Evolutionary conservation across 2,888 invertebrate genomes (phyloP), one percentile per base, ranked within the genome.

Genomic region (Cerastis leucographa): DNA sequence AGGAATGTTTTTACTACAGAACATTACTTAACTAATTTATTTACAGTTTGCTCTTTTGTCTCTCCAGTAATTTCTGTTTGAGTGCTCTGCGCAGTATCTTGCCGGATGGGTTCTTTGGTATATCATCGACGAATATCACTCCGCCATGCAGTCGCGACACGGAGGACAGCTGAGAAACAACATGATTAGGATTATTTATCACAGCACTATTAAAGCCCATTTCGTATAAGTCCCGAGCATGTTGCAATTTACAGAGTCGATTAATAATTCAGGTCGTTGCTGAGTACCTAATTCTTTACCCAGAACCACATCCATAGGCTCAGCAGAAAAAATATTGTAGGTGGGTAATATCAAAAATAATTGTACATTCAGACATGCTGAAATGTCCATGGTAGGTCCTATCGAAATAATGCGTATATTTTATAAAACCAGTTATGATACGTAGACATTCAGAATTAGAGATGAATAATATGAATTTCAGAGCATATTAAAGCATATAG

Each of bases 61-160:
- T 72, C 12, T 83, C 79, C 7, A 84, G 22, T 11, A 88, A 82
- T 76, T 81, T 88, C 81, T 93, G 88, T 64, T 91, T 90, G 6
- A 94, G 90, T 2, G 89, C 90, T 74, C 97, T 96, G 59, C 98
- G 96, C 61, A 98, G 93, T 85, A 98, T 98, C 94, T 98, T 98
- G 5, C 98, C 98, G 46, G 97, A 97, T 0, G 97, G 97, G 88
- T 97, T 98, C 93, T 97, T 98, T n/a, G 98, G 98, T 85, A 98
- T 98, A 56, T 96, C 96, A 14, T 97, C 95, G 0, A 98, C 92
- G 91, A 98, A 98, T 82, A 96, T 93, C 1, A 98, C 97, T 3
- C 98, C 98, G 5, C 98, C 98, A 81, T 97, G 97, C n/a, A 98
- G 94, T 82, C 97, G 97, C 90, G 98, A 98, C 70, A 97, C 97